Evolutionary conservation across 1,140 invertebrate genomes (phyloP).

Genomic region (Diorhabda elongata): DNA sequence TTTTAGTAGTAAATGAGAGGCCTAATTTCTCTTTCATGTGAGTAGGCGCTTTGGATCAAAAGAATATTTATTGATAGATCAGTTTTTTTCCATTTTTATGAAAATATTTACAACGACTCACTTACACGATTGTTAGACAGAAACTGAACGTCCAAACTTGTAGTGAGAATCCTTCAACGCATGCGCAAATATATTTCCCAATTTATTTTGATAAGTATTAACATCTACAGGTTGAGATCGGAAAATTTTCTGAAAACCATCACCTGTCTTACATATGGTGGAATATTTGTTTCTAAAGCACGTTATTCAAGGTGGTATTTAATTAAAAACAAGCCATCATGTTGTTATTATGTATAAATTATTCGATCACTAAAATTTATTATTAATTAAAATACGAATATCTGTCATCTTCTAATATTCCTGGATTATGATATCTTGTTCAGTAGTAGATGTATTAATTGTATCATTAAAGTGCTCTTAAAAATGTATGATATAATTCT

Average conservation of each 20-base stretch:
- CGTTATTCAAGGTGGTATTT: constrained; percentile 12
- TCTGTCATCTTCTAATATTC: constrained; percentile 15
- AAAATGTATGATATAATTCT: constrained; percentile 35
- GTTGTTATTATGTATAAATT: constrained; percentile 5
- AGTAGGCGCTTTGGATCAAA: no score
- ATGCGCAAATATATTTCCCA: no score
- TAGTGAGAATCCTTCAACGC: no score
- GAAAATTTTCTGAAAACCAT: neutral
- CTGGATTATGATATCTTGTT: constrained; percentile 40
- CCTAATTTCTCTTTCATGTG: no score
- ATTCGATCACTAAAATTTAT: constrained; percentile 14
- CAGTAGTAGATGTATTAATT: constrained; percentile 28
- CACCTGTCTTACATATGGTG: constrained; percentile 14
- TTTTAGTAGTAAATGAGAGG: no score
- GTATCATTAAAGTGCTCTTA: constrained; percentile 35
- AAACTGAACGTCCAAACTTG: no score
- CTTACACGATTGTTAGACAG: no score
- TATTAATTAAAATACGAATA: constrained; percentile 1
- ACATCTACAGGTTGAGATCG: no score
- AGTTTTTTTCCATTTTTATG: no score
- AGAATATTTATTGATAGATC: no score
- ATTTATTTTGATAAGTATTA: no score
- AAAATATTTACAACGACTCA: no score
- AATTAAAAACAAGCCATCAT: constrained; percentile 6
- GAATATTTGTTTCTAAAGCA: constrained; percentile 14